These are phyloP conservation scores for Erebia palarica DNA, from an alignment of 2,888 invertebrate genomes.

Conservation along the genomic window DNA sequence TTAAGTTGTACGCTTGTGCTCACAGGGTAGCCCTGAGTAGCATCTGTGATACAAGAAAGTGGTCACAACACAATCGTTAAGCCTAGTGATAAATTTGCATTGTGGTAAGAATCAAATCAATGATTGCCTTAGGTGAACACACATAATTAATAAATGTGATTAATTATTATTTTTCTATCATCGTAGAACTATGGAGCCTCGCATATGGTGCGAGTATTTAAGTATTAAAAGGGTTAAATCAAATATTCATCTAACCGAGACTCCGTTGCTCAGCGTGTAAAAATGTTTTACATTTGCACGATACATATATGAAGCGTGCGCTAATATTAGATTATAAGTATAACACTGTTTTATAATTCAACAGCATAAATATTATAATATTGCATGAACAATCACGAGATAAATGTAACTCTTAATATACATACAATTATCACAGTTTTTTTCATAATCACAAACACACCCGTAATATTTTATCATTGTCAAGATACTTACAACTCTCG, in stretches of 20 bases:
- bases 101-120: conserved; percentile 65
- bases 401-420: background rate
- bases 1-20: conserved; percentile 72
- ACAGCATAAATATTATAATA: conserved; percentile 28
- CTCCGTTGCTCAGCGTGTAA: conserved; percentile 12
- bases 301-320: conserved; percentile 48
- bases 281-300: conserved; percentile 33
- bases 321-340: conserved; percentile 26
- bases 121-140: conserved; percentile 69
- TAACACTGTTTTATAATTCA: background rate
- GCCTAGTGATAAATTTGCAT: conserved; percentile 76
- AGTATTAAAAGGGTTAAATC: conserved; percentile 14
- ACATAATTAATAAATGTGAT: conserved; percentile 48
- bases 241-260: conserved; percentile 26
- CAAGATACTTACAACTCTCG: conserved; percentile 96
- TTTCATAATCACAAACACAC: too few species aligned
- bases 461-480: conserved; percentile 40
- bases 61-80: conserved; percentile 77
- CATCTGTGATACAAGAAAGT: conserved; percentile 80
- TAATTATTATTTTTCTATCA: conserved; percentile 68
- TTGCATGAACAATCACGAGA: background rate
- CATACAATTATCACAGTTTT: background rate
- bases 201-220: conserved; percentile 26
- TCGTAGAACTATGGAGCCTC: conserved; percentile 44
- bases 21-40: conserved; percentile 74